Evolutionary conservation across 2,797 vertebrate species (phyloP).

Genomic region (Anguilla obscura): DNA sequence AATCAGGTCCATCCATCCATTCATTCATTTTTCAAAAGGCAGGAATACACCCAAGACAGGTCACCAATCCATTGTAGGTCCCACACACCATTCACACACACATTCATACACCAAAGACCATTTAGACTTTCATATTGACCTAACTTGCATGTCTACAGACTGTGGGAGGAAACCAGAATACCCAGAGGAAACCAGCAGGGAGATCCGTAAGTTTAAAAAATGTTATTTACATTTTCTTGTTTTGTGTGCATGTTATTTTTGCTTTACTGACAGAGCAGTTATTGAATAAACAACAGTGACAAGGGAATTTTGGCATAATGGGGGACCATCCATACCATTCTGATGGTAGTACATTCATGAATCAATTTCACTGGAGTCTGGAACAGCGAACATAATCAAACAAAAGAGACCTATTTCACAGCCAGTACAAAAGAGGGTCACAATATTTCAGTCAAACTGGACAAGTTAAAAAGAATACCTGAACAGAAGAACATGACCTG

Average conservation of each 20-base stretch:
- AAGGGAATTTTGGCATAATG: not conserved
- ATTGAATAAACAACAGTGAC: not conserved
- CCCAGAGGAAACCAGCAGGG: not conserved
- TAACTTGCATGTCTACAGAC: too few species aligned
- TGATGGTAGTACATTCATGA: not conserved
- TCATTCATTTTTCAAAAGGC: too few species aligned
- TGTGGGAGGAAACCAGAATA: too few species aligned
- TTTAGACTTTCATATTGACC: too few species aligned
- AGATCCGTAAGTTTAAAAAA: not conserved
- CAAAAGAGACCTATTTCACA: slow-evolving; percentile 12
- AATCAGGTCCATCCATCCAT: too few species aligned
- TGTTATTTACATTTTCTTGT: not conserved
- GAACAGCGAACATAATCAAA: not conserved
- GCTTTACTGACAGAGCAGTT: not conserved
- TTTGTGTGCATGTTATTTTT: not conserved
- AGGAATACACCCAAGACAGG: too few species aligned
- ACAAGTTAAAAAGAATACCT: not conserved
- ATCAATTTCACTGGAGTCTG: not conserved
- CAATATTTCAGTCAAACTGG: not conserved
- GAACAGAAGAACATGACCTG: not conserved
- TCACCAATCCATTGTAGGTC: too few species aligned
- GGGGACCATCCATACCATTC: not conserved
- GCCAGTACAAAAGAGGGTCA: not conserved
- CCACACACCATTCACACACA: too few species aligned
- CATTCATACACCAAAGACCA: too few species aligned